Evolutionary conservation across 2,113 vertebrate genomes (phyloP), one percentile per base, ranked within the genome.

Genomic region (Seriola rivoliana): DNA sequence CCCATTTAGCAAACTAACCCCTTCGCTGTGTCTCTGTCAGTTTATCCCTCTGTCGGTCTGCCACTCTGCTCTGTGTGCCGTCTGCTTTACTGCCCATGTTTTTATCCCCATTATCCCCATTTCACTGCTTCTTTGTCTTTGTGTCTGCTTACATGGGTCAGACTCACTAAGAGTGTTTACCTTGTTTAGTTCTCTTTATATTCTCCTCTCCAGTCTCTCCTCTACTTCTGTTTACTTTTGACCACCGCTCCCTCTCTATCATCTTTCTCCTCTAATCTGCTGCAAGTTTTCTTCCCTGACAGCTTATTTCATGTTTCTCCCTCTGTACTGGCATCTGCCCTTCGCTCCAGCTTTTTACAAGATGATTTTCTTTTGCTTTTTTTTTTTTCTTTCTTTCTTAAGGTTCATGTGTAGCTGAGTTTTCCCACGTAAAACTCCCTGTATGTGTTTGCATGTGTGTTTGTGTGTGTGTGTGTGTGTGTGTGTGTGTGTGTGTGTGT

Each of bases 1-100:
- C 85, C 90, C 91, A 92, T 93, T 93, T 93, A 94, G 77, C 88
- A 92, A 93, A 91, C 86, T 87, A 87, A 91, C 77, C 91, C 80
- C 71, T 82, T 86, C 55, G n/a, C 85, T 79, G 73, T 69, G 81
- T 90, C 82, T 89, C 83, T 84, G 80, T 78, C 81, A 5, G 87
- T 89, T 90, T 88, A 85, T 90, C 89, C 69, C 76, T 70, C 81
- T 34, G 84, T 85, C 84, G 74, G 80, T 87, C 83, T 71, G 84
- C 90, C 82, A 82, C 78, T 75, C 69, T 59, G 60, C 79, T 79
- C 77, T 71, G 68, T 73, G 68, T 83, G 78, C 83, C 59, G 71
- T 85, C 86, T 74, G 84, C 73, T 82, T 84, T 73, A 75, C 80
- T 75, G 75, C 55, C 84, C 69, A 17, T 89, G 80, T 82, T 82